These are phyloP conservation scores for Mormyrops boulengeri DNA, from an alignment of 2,797 vertebrate species.

Conservation along the genomic window DNA sequence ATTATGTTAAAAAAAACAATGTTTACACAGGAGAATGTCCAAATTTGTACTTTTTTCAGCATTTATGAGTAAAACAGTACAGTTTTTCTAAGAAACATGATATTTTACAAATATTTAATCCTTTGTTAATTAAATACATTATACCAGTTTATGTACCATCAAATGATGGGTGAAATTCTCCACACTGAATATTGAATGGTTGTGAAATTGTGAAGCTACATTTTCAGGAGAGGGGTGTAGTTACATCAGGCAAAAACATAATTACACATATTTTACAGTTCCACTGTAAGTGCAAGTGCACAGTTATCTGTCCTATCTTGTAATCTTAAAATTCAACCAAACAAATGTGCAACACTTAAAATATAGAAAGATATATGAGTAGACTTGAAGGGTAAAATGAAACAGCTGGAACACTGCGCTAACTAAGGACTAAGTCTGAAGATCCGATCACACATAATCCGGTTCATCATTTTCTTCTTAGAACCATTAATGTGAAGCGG, in stretches of 20 bases:
- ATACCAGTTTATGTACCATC: background rate
- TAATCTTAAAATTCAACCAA: background rate
- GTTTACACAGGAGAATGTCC: background rate
- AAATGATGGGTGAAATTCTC: background rate
- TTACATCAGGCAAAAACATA: background rate
- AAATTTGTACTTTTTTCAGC: background rate
- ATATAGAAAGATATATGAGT: background rate
- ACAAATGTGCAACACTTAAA: background rate
- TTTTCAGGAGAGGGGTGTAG: background rate
- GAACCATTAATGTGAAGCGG: constrained; percentile 55
- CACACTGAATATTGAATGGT: background rate
- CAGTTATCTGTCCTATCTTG: background rate
- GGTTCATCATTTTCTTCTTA: background rate
- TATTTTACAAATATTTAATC: background rate
- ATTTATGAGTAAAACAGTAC: background rate
- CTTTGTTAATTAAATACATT: background rate
- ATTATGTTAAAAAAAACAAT: background rate
- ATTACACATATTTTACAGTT: background rate
- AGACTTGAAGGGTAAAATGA: background rate
- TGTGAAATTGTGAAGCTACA: background rate
- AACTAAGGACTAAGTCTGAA: background rate
- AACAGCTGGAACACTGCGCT: background rate
- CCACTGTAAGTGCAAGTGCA: background rate
- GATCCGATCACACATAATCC: background rate
- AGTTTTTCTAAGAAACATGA: background rate